These are phyloP conservation scores for Ictidomys tridecemlineatus DNA, from an alignment of 2,113 vertebrate species.

Conservation along the genomic window DNA sequence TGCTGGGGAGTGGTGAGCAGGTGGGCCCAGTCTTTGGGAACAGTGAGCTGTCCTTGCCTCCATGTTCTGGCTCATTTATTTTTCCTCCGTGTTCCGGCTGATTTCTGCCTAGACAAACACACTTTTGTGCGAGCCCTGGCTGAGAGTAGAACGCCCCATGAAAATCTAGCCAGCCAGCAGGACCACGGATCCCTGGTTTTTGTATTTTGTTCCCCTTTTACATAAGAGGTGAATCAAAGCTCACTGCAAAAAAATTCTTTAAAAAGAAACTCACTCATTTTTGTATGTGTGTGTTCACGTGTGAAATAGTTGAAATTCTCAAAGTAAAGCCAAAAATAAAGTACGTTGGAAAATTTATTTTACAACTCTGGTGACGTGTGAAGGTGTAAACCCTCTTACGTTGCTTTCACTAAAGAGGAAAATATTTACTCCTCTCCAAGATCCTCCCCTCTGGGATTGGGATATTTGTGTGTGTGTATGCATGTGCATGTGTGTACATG, in stretches of 20 bases:
- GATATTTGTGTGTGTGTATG: not conserved
- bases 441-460: too few relatives aligned
- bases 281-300: not conserved
- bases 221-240: not conserved
- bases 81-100: not conserved
- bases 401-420: not conserved
- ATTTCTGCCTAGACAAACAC: too few relatives aligned
- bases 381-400: not conserved
- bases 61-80: not conserved
- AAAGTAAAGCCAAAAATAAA: not conserved
- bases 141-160: fast-evolving
- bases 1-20: not conserved
- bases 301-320: not conserved
- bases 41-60: not conserved
- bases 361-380: not conserved
- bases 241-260: not conserved
- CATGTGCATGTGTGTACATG: too few relatives aligned
- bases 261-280: not conserved
- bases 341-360: not conserved
- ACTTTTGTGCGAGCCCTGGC: fast-evolving
- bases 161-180: not conserved
- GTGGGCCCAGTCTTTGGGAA: not conserved
- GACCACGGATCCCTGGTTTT: not conserved
- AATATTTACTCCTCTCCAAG: fast-evolving
- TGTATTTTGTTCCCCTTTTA: not conserved